These are phyloP conservation scores for Condylura cristata DNA, from an alignment of 2,113 vertebrate genomes.

Conservation along the genomic window DNA sequence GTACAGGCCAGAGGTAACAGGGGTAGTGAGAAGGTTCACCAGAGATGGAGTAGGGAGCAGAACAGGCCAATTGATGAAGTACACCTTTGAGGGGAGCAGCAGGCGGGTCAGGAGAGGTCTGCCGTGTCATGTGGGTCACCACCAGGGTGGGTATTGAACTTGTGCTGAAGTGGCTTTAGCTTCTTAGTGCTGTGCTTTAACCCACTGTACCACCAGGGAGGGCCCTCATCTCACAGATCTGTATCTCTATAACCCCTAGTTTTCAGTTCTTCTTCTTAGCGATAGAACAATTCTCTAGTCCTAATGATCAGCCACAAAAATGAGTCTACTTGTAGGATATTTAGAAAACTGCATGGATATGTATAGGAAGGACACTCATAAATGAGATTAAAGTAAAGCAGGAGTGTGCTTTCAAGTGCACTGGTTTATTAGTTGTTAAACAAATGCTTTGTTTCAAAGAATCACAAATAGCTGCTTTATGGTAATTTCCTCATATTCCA, in stretches of 20 bases:
- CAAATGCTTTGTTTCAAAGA: slow-evolving; percentile 25
- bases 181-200: too few relatives aligned
- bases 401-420: not conserved
- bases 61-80: too few relatives aligned
- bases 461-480: not conserved
- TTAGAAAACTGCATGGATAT: not conserved
- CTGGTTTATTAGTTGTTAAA: not conserved
- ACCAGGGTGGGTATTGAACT: too few relatives aligned
- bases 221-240: not conserved
- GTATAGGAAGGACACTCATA: not conserved
- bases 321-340: not conserved
- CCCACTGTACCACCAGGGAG: too few relatives aligned
- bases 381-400: not conserved
- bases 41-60: too few relatives aligned
- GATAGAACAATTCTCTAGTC: not conserved
- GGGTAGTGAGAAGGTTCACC: too few relatives aligned
- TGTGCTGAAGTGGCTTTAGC: too few relatives aligned
- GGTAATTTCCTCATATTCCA: not conserved
- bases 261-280: not conserved
- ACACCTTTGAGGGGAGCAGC: too few relatives aligned
- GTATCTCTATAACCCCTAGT: not conserved
- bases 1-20: too few relatives aligned
- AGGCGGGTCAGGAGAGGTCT: too few relatives aligned
- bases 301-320: not conserved
- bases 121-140: too few relatives aligned